Evolutionary conservation across 2,113 vertebrate species (phyloP).

Genomic region (Butorides virescens): DNA sequence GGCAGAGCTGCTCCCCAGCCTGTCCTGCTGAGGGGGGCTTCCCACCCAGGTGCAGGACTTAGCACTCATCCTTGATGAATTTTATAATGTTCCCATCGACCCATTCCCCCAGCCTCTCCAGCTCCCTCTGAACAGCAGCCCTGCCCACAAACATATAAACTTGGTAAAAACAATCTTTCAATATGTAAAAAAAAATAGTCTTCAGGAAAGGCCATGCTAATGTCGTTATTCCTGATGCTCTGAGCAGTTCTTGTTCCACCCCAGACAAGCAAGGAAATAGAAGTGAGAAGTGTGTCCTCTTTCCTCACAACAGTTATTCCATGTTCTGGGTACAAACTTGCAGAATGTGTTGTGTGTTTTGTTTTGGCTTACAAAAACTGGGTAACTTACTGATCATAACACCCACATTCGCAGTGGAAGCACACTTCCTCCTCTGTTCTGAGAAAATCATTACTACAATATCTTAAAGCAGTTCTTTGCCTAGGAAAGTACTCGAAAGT

Average conservation of each 20-base stretch:
- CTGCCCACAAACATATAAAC: neutral
- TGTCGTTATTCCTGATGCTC: neutral
- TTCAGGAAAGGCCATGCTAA: neutral
- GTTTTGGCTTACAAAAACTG: neutral
- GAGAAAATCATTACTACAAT: neutral
- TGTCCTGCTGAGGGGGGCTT: neutral
- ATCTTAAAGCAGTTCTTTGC: neutral
- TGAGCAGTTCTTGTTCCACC: neutral
- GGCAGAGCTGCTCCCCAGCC: neutral
- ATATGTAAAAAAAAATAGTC: neutral
- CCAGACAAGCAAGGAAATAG: neutral
- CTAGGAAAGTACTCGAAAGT: neutral
- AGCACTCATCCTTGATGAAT: neutral
- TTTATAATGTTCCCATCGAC: neutral
- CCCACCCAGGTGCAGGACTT: neutral
- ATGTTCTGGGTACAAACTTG: neutral
- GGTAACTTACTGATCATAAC: neutral
- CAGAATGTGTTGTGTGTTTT: neutral
- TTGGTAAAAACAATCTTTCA: neutral
- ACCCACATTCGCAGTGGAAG: neutral
- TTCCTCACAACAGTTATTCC: neutral
- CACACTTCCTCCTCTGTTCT: neutral
- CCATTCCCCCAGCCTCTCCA: neutral
- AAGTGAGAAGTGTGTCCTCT: neutral
- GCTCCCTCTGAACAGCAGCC: neutral